Evolutionary conservation across 2,888 invertebrate genomes (phyloP).

Genomic region (Troides helena): DNA sequence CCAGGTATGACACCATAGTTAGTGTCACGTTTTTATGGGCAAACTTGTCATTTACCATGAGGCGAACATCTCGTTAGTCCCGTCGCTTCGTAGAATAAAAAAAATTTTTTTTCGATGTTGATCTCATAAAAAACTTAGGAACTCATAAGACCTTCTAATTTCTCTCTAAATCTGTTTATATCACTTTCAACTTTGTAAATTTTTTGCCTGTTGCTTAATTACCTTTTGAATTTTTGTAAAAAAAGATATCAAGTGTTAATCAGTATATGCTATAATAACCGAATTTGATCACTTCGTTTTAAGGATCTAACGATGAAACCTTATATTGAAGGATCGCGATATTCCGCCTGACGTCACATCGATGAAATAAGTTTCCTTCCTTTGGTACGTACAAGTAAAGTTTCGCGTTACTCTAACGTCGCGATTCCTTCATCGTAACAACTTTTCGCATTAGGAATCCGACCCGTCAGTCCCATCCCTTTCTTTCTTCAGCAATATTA

Average conservation of each 20-base stretch:
- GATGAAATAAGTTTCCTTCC: constrained; percentile 1
- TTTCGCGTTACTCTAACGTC: neutral
- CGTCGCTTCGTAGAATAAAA: too few relatives aligned
- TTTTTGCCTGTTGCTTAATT: too few relatives aligned
- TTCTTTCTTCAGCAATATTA: neutral
- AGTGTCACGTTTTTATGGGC: too few relatives aligned
- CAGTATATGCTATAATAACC: neutral
- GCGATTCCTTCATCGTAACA: neutral
- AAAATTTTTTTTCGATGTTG: too few relatives aligned
- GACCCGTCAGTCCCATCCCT: neutral
- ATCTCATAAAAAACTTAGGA: too few relatives aligned
- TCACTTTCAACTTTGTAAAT: too few relatives aligned
- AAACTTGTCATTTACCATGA: too few relatives aligned
- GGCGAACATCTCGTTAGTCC: too few relatives aligned
- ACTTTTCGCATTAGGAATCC: neutral
- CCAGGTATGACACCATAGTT: too few relatives aligned
- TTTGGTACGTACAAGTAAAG: neutral
- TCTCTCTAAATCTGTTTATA: too few relatives aligned
- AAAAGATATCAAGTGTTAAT: neutral
- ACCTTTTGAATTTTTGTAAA: neutral
- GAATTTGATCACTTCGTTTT: neutral
- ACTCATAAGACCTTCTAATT: too few relatives aligned
- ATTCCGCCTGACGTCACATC: neutral
- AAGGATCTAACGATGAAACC: neutral
- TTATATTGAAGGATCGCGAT: neutral